Base-by-base conservation (phyloP, 2,113 vertebrate genomes). In the Neomonachus schauinslandi region DNA sequence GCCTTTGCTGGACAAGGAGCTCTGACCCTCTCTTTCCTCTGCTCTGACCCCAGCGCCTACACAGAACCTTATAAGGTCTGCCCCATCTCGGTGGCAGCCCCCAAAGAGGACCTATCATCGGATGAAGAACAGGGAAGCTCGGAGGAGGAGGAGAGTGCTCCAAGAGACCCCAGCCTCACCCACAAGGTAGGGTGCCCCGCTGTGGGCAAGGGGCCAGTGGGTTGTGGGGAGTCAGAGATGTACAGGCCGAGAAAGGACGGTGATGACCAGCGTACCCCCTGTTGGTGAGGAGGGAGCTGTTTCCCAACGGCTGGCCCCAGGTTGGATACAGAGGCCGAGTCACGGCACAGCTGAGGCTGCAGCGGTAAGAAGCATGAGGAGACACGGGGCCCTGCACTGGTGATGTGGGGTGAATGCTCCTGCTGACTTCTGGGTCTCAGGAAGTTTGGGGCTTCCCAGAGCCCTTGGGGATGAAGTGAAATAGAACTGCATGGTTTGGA, bases 101-200 rank as follows among this genome's bases (percentile, higher is more conserved):
- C 99, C 8, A 98, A 98, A 57, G 98, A 99, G 96, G 97, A 98
- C 14, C 1, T 98, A 74, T 96, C 98, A 0, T 97, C 99, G 0
- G 99, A 99, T 2, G 99, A 99, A 92, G 99, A 99, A 94, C 99
- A 99, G 7, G 99, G 99, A 21, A 99, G 99, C 97, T 99, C 99
- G 2, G 99, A 99, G 98, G 99, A 99, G 3, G 99, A 99, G 1
- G 99, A 99, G 11, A 84, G 72, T 39, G 98, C 98, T n/a, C 95
- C 77, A 0, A 97, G 96, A 33, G 99, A 99, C 89, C 92, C 99
- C 91, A 98, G 98, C 87, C 98, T 99, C 94, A 97, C 99, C 88
- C 98, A 98, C 96, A 99, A 99, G 99, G 99, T 99, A 99, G 98
- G 96, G 51, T 24, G 26, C 16, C 21, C 31, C n/a, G 1, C 36